A percentile compares a stretch with the other conserved stretches of the same genome.
Evolutionary conservation across 2,113 vertebrate species (phyloP).

Genomic region (Heterotilapia buettikoferi): DNA sequence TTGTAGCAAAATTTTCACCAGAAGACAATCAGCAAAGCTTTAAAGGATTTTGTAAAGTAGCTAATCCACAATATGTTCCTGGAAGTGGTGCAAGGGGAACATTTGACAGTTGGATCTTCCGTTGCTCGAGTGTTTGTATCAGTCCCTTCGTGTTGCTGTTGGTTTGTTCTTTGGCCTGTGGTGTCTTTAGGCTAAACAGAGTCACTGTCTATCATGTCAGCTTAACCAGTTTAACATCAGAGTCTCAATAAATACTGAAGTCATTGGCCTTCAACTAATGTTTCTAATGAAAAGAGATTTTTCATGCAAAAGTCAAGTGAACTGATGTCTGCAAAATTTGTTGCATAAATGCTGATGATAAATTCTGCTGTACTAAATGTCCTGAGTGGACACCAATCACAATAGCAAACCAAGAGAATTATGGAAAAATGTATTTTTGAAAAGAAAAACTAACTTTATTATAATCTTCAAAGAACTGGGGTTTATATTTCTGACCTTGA

Average conservation of each 20-base stretch:
- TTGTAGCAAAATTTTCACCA: neutral
- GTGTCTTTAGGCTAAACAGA: neutral
- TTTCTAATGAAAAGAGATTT: neutral
- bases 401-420: neutral
- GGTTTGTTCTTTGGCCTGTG: neutral
- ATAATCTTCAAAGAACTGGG: neutral
- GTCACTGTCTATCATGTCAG: slow-evolving; percentile 39
- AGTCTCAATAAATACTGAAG: neutral
- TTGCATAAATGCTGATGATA: neutral
- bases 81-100: neutral
- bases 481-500: neutral
- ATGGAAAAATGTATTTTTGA: neutral
- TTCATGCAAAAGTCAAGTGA: neutral
- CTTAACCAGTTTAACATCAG: neutral
- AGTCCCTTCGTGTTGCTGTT: neutral
- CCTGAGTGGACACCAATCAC: neutral
- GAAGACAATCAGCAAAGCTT: neutral
- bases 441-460: neutral
- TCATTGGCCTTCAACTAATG: neutral
- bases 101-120: neutral
- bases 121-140: neutral
- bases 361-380: neutral
- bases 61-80: neutral
- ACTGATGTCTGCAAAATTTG: neutral
- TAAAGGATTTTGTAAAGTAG: neutral